Base-by-base conservation (phyloP, 2,113 vertebrate species). In the Rhinopomastus cyanomelas region DNA sequence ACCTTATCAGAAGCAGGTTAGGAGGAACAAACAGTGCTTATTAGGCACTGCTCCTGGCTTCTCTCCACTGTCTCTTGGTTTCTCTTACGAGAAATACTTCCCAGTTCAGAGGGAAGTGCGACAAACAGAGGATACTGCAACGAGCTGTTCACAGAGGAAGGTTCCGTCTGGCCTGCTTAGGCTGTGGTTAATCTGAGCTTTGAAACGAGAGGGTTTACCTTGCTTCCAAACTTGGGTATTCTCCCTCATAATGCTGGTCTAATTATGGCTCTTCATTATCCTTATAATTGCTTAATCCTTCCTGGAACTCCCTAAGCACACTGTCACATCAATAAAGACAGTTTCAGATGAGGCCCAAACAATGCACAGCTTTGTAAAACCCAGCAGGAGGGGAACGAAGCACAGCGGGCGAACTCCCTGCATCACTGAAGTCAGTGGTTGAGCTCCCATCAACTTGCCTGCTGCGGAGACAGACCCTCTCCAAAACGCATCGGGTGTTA, bases 211-310 rank as follows among this genome's bases (percentile, higher is more conserved):
- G 65, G 82, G 82, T 78, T 91, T 78, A 91, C 92, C 82, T 92
- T 87, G 60, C 73, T 91, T 92, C 89, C 93, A 86, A 94, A 95
- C 76, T 91, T 85, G 91, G 93, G 53, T 81, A 92, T 92, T 89
- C 91, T 71, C 82, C 53, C 44, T 81, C 60, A 60, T 91, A 87
- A 94, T 91, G 82, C 85, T 44, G 65, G 66, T 68, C 69, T 91
- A 94, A 95, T 89, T 91, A 78, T 89, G 85, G 82, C 83, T 92
- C 92, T 92, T 93, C 61, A 91, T 96, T 92, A 93, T 83, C 87
- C 80, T 57, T 18, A 80, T 81, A 92, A 94, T 94, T 95, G 80
- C 80, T 55, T 91, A 92, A 94, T 91, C 76, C 83, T 88, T 92
- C 73, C 85, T 61, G 85, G 82, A 92, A 74, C 62, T 53, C 85